Base-by-base conservation (phyloP, 2,113 vertebrate species). In the Illadopsis cleaveri region DNA sequence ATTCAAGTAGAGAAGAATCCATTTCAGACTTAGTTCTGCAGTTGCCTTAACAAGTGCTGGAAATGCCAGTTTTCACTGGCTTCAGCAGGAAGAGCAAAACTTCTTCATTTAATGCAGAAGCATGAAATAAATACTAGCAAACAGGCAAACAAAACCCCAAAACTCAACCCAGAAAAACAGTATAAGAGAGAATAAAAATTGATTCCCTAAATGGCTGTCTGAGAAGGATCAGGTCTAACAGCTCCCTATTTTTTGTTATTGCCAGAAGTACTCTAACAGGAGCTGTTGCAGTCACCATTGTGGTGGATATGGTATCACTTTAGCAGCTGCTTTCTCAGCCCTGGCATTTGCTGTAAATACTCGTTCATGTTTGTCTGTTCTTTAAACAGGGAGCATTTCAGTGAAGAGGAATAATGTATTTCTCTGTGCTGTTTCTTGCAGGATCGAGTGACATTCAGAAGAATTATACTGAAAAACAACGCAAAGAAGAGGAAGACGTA, bases 391-490 rank as follows among this genome's bases (percentile, higher is more conserved):
- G 42, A 54, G 11, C 24, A 9, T 82, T 91, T 80, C 44, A 24
- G 80, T 51, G 22, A 82, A 27, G 54, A 84, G 19, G 53, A 93
- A 71, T 95, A 95, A 96, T 69, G 35, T 89, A 7, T 68, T 79
- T 94, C 79, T 96, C 68, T 77, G 21, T 95, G 11, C 94, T 96
- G 44, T 96, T 96, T 96, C 87, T 97, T 98, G 35, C 83, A 99
- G 99, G 99, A 99, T 94, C 99, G 99, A 61, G 98, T 98, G 94
- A 99, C 99, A 3, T 99, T 99, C 98, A 99, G 99, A 97, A 98
- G 99, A 98, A 99, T 99, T 97, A 99, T 99, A 93, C 81, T 99
- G 96, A 99, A 99, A 98, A 99, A 99, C 97, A 99, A 99, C 10
- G 99, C 99, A 81, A 99, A 99, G 97, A 99, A 99, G 98, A 99